Conservation (phyloP, 1,140 invertebrate genomes). For the Neodiprion pinetum region DNA sequence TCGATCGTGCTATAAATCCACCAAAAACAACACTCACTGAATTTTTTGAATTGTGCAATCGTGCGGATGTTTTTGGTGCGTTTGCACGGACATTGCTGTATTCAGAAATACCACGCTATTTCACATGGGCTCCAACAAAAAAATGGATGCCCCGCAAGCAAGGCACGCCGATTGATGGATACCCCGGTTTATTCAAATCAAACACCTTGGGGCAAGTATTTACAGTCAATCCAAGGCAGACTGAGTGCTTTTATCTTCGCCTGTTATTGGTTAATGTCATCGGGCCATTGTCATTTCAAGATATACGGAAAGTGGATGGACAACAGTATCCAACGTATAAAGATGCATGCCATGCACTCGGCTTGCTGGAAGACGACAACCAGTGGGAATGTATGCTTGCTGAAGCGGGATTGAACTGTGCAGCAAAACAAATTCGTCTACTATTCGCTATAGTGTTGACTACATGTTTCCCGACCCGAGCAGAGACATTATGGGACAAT, state of each 20-base stretch:
- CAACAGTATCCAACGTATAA: no score
- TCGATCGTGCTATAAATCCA: conserved; percentile 35
- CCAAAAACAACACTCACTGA: conserved; percentile 52
- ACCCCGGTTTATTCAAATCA: conserved; percentile 31
- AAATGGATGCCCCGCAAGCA: conserved; percentile 26
- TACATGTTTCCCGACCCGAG: conserved; percentile 2
- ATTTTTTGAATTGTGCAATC: conserved; percentile 52
- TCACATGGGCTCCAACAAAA: conserved; percentile 33
- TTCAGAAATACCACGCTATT: conserved; percentile 34
- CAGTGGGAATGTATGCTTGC: no score
- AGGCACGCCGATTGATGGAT: not conserved
- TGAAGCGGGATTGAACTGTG: no score
- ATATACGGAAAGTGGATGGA: conserved; percentile 48
- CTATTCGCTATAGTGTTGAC: conserved; percentile 36
- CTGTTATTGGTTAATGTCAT: conserved; percentile 52
- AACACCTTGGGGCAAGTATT: conserved; percentile 46
- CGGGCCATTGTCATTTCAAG: conserved; percentile 51
- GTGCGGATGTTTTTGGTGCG: conserved; percentile 13
- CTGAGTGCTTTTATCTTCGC: conserved; percentile 52
- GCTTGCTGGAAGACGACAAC: no score
- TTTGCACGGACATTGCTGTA: conserved; percentile 36
- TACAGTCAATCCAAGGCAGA: conserved; percentile 47
- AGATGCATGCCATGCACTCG: no score
- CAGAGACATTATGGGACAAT: not conserved
- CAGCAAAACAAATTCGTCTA: conserved; percentile 40